A percentile compares a stretch with the other conserved stretches of the same genome.
Conservation (phyloP, 2,888 invertebrate species). For the Dorcus parallelipipedus region DNA sequence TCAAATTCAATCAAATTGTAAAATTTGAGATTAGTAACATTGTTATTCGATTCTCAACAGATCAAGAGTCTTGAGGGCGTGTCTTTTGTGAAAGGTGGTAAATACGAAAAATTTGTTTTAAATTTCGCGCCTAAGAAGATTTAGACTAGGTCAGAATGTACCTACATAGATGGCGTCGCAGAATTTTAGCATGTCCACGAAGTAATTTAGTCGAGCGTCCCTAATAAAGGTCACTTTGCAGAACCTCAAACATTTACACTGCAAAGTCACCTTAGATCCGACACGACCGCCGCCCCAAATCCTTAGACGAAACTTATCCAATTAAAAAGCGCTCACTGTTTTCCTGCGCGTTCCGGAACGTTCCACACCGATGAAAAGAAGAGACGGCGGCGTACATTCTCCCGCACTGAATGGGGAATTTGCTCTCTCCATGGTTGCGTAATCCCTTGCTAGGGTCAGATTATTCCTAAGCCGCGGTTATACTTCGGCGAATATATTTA, state of each 20-base stretch:
- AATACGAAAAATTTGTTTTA: too few species aligned
- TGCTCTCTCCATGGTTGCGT: conserved; percentile 14
- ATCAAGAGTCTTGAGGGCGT: too few species aligned
- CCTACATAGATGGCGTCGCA: too few species aligned
- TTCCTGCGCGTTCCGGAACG: neutral
- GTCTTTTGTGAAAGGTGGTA: too few species aligned
- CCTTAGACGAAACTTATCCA: conserved; percentile 14
- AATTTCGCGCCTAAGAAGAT: too few species aligned
- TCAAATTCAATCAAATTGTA: too few species aligned
- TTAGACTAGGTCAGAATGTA: too few species aligned
- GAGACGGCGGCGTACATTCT: conserved; percentile 4
- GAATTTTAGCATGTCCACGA: too few species aligned
- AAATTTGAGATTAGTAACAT: too few species aligned
- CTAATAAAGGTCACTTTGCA: conserved; percentile 20
- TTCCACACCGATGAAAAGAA: neutral
- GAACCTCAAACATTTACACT: conserved; percentile 32
- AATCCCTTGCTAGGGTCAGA: conserved; percentile 23
- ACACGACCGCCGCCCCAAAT: conserved; percentile 32
- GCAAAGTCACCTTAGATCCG: conserved; percentile 31
- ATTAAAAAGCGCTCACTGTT: conserved; percentile 11
- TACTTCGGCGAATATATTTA: conserved; percentile 18
- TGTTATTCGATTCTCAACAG: too few species aligned
- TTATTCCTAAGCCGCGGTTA: conserved; percentile 22
- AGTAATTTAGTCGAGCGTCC: conserved; percentile 13
- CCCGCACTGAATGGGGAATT: conserved; percentile 10